Evolutionary conservation across 2,797 vertebrate species (phyloP).

Genomic region (Danio tinwini): DNA sequence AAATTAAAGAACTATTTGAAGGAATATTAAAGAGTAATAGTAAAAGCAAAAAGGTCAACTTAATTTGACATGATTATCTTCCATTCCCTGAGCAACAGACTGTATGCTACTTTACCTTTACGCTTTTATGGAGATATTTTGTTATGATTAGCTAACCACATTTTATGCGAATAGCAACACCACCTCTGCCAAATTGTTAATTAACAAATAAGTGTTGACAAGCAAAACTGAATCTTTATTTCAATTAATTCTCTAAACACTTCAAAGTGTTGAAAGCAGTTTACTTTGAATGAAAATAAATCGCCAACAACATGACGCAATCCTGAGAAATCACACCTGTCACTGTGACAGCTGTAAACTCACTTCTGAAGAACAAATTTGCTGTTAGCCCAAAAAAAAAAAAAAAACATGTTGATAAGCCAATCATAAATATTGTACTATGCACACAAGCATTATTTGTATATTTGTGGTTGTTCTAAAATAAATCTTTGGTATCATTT

Average conservation of each 20-base stretch:
- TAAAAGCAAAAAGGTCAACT: neutral
- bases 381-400: neutral
- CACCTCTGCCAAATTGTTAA: neutral
- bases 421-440: neutral
- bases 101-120: neutral
- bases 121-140: neutral
- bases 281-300: neutral
- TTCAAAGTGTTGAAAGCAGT: neutral
- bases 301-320: neutral
- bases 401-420: neutral
- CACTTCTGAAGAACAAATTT: too few relatives aligned
- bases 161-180: neutral
- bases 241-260: neutral
- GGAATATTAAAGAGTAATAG: neutral
- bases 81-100: neutral
- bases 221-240: neutral
- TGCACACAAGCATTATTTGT: neutral
- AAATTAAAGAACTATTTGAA: too few relatives aligned
- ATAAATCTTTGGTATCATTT: neutral
- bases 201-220: neutral
- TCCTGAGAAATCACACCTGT: constrained; percentile 9
- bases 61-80: neutral
- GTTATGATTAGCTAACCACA: neutral
- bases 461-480: neutral
- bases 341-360: neutral